These are phyloP conservation scores for Labeo rohita DNA, from an alignment of 2,113 vertebrate genomes.

Conservation along the genomic window DNA sequence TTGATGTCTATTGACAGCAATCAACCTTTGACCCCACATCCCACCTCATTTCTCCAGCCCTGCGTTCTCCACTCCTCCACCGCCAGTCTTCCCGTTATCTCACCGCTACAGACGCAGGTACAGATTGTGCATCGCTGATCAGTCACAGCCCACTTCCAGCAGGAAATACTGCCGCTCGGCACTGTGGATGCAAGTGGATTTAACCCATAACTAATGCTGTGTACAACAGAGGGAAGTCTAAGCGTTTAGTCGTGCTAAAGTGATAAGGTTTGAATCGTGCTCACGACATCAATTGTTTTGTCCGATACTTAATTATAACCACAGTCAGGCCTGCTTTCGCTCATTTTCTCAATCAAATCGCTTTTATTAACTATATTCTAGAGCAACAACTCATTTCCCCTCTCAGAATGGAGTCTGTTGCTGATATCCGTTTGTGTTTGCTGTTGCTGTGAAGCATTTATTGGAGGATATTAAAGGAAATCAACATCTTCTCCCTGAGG, in stretches of 20 bases:
- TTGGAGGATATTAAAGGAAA: slow-evolving; percentile 20
- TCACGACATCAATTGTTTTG: neutral
- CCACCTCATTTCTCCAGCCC: slow-evolving; percentile 1
- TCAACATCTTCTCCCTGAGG: neutral
- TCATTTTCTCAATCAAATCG: neutral
- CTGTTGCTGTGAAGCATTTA: neutral
- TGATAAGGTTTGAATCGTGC: neutral
- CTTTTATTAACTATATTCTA: neutral
- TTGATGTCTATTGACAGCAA: slow-evolving; percentile 42
- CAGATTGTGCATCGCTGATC: neutral
- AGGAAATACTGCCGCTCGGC: neutral
- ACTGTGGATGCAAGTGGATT: slow-evolving; percentile 1
- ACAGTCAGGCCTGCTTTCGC: neutral
- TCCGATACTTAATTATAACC: neutral
- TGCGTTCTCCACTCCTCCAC: neutral
- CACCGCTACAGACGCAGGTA: neutral
- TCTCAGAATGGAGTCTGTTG: neutral
- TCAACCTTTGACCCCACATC: slow-evolving; percentile 44
- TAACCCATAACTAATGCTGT: neutral
- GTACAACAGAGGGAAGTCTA: neutral
- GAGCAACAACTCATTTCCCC: neutral
- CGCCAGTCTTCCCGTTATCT: neutral
- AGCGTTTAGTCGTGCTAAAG: neutral
- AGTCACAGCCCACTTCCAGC: neutral
- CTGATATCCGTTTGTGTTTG: neutral